Evolutionary conservation across 2,888 invertebrate species (phyloP), one percentile per base, ranked within the genome.

Genomic region (Halictus quadricinctus): DNA sequence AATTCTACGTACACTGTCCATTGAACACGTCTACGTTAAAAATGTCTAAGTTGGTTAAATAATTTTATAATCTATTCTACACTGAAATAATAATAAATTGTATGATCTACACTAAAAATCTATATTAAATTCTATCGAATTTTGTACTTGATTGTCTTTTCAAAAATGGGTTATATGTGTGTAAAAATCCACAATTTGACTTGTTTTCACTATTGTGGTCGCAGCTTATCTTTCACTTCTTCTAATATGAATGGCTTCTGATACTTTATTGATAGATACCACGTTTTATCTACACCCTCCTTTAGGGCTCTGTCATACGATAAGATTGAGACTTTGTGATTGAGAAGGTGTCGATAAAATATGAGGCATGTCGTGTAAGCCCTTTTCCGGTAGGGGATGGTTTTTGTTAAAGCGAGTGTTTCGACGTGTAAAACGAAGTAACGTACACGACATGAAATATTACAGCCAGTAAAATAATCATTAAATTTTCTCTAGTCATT

Each of bases 311-410:
- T 41, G 21, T n/a, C 10, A 18, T 48, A 72, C 72, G 29, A 72
- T 48, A 48, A 48, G 48, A 72, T 72, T 72, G 48, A 48, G 48
- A 72, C 46, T 72, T 25, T 8, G n/a, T 72, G 72, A 72, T 72
- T 25, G 72, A 72, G 25, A 46, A 72, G 72, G 7, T 72, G 46
- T 72, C 72, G 72, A 72, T 72, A 72, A 72, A 72, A 25, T 72
- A 25, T 72, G 72, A 70, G 43, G 25, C 46, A 8, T 46, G 25
- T 46, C 46, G 25, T 25, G 46, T 48, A 25, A 25, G n/a, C 41
- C 0, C 12, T n/a, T 43, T n/a, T 15, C 41, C 41, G 10, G 8
- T 69, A 43, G 21, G n/a, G 13, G n/a, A 13, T 43, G 70, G 43
- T 70, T 43, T 43, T 43, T 70, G 43, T 70, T 70, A 6, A 43